Base-by-base conservation (phyloP, 2,888 invertebrate genomes). In the Pyrgus malvae region DNA sequence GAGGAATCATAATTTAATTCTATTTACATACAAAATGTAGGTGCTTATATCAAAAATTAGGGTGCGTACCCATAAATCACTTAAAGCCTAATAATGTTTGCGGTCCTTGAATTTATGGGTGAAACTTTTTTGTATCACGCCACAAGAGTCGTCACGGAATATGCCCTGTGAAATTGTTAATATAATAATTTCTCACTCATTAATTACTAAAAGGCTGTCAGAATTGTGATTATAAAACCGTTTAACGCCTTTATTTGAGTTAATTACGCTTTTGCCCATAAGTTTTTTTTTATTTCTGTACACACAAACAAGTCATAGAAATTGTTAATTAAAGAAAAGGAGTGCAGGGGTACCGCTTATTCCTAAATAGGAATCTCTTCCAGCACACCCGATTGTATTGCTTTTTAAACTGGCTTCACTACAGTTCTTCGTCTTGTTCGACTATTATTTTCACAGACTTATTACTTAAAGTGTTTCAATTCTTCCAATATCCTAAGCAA, bases 1-100 rank as follows among this genome's bases (percentile, higher is more conserved):
- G 65, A 61, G 48, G 63, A 67, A 67, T 66, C 65, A 71, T 74
- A 72, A 70, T 77, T 73, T 72, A 70, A 74, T 72, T 73, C 62
- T 66, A 65, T 69, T 74, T 70, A 68, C 64, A 61, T 61, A 62
- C 61, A 62, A 66, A 67, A 59, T 56, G 59, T 55, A 58, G 66
- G 70, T 72, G 59, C 61, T 69, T 56, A 44, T 59, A 58, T 57
- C 61, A 61, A 63, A 62, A 62, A 64, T 57, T 59, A 58, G 48
- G 51, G 56, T 56, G 59, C 54, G 55, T 40, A 31, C 31, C 45
- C 56, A 60, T 68, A 66, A 67, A 67, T 68, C 58, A 67, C 45
- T 61, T 60, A 53, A 38, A 46, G 46, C 41, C 49, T 44, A 56
- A 56, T 48, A 48, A 41, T 57, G 37, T 46, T 54, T 27, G 48